Evolutionary conservation across 2,888 invertebrate species (phyloP).

Genomic region (Himalopsyche tibetana): DNA sequence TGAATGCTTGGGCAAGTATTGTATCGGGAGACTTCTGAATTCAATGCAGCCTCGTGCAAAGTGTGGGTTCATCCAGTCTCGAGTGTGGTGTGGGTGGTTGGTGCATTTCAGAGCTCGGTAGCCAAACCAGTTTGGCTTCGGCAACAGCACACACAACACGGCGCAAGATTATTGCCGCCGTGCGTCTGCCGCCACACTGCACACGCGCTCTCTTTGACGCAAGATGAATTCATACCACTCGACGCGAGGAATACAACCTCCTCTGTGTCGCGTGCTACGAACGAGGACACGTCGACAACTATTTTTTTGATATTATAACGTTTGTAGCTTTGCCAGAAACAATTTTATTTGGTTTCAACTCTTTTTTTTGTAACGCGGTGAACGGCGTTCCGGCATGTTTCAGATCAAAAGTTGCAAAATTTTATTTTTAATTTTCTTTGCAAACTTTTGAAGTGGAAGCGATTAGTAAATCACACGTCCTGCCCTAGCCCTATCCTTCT

Average conservation of each 20-base stretch:
- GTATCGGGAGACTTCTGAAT: not conserved
- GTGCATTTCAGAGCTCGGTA: not conserved
- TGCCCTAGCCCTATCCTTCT: too few relatives aligned
- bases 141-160: not conserved
- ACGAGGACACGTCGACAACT: too few relatives aligned
- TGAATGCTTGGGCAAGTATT: not conserved
- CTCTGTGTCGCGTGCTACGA: not conserved
- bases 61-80: constrained; percentile 1
- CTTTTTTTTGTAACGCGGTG: too few relatives aligned
- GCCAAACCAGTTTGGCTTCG: constrained; percentile 9
- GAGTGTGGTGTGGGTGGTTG: not conserved
- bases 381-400: too few relatives aligned
- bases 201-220: not conserved
- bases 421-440: too few relatives aligned
- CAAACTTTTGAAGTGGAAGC: too few relatives aligned
- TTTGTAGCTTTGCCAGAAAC: too few relatives aligned
- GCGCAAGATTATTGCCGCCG: not conserved
- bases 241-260: not conserved
- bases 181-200: not conserved
- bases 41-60: not conserved
- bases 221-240: not conserved
- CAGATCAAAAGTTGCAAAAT: too few relatives aligned
- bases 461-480: too few relatives aligned
- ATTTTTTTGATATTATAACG: too few relatives aligned
- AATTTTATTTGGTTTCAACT: too few relatives aligned